Base-by-base conservation (phyloP, 1,140 invertebrate genomes). In the Halyomorpha halys region DNA sequence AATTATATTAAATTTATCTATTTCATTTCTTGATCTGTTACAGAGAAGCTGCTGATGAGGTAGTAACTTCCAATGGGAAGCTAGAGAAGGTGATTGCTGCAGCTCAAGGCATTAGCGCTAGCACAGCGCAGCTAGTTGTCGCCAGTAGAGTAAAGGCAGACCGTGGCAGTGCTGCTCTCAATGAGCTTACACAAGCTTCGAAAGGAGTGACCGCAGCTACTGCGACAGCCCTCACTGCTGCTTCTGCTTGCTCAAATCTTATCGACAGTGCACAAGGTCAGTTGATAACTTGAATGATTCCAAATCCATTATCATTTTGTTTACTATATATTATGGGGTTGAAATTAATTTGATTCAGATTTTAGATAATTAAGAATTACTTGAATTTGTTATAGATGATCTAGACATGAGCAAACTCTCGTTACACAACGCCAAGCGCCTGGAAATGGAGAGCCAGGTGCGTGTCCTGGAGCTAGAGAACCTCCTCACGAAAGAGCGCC, bases 381-480 rank as follows among this genome's bases (percentile, higher is more conserved):
- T 47, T 47, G 14, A 47, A 47, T 5, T 47, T 3, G 3, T 63
- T 61, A 25, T 76, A 89, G 92, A 91, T 69, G 87, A 92, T 65
- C 79, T 97, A 68, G 94, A 98, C 76, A 87, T 97, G 70, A 85
- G 86, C 4, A 85, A 89, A 68, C 74, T 99, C 61, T 89, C 88
- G 61, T 78, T 98, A 61, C 95, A 97, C 73, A 91, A 97, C 75
- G 90, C 95, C 0, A 97, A 98, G 74, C 84, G 87, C 54, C 77
- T 93, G 68, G 95, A 98, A 80, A 97, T 98, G 90, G 94, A 98
- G 74, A 85, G 90, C 60, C 91, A 94, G 75, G 90, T 94, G 18
- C 83, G 86, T 70, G 87, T 97, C 54, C 78, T 99, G 56, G 92
- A 98, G 79, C 78, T 97, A 56, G 95, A 99, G 74, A 87, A 87